A percentile compares a stretch with the other conserved stretches of the same genome.
Evolutionary conservation across 2,113 vertebrate genomes (phyloP).

Genomic region (Phrynosoma blainvillii): DNA sequence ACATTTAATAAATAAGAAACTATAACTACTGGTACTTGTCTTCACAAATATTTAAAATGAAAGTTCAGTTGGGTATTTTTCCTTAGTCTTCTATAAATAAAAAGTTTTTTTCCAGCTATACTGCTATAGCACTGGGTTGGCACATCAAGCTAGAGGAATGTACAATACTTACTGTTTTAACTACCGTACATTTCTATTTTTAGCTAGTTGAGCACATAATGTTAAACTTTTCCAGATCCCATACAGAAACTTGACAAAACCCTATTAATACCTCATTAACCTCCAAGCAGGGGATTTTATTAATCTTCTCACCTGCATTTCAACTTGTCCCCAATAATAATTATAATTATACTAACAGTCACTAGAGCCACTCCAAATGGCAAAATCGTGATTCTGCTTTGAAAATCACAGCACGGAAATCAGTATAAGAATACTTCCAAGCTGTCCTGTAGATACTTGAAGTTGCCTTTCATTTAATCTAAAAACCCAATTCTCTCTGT

Average conservation of each 20-base stretch:
- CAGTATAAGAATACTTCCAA: not conserved
- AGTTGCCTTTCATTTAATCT: not conserved
- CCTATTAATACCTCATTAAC: not conserved
- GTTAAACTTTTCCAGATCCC: not conserved
- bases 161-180: not conserved
- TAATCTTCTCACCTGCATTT: not conserved
- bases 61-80: not conserved
- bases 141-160: not conserved
- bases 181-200: not conserved
- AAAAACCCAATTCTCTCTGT: not conserved
- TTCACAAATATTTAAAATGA: not conserved
- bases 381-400: not conserved
- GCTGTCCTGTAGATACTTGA: not conserved
- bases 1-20: not conserved
- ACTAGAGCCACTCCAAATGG: not conserved
- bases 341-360: not conserved
- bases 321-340: not conserved
- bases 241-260: not conserved
- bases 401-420: not conserved
- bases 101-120: not conserved
- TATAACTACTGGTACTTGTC: not conserved
- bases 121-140: not conserved
- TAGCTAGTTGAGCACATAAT: conserved; percentile 18
- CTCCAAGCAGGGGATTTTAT: not conserved
- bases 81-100: not conserved